Percentiles rank a stretch among this genome's conserved stretches.
phyloP scores from a whole-genome alignment of 2,797 vertebrate species.

The Carapus acus region DNA sequence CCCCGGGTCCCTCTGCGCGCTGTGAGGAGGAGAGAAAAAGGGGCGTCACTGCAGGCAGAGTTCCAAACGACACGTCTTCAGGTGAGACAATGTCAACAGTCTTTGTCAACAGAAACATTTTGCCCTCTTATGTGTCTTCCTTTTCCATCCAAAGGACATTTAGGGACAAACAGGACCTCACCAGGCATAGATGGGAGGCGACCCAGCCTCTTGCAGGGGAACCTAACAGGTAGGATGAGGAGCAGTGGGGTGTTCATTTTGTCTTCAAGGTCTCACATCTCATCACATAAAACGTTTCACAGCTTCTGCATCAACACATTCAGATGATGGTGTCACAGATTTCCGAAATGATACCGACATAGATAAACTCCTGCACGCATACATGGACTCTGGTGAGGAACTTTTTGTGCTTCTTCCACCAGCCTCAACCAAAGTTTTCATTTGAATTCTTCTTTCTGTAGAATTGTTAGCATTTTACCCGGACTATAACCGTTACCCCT shows the following conservation, averaged over 20 bases:
- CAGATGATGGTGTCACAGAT: neutral
- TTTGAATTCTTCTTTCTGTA: too few species aligned
- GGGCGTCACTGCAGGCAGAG: slow-evolving; percentile 49
- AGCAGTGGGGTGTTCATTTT: neutral
- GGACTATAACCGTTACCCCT: slow-evolving; percentile 9
- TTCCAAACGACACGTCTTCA: slow-evolving; percentile 37
- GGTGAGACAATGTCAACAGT: slow-evolving; percentile 48
- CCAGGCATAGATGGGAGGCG: too few species aligned
- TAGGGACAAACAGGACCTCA: too few species aligned
- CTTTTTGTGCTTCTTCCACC: too few species aligned
- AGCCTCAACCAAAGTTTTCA: too few species aligned
- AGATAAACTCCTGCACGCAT: neutral
- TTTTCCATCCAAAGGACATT: too few species aligned
- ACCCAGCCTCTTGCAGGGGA: too few species aligned
- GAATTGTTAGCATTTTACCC: slow-evolving; percentile 4
- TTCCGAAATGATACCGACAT: slow-evolving; percentile 10
- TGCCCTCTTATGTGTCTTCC: too few species aligned
- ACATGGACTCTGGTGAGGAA: slow-evolving; percentile 19
- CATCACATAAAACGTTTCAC: too few species aligned
- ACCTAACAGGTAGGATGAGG: neutral
- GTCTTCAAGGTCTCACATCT: neutral
- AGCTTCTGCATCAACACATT: slow-evolving; percentile 14
- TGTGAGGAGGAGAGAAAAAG: slow-evolving; percentile 53
- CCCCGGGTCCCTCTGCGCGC: slow-evolving; percentile 51
- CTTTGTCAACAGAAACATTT: too few species aligned